Percentiles rank a stretch among this genome's conserved stretches.
Evolutionary conservation across 2,113 vertebrate genomes (phyloP).

Genomic region (Cottus gobio): DNA sequence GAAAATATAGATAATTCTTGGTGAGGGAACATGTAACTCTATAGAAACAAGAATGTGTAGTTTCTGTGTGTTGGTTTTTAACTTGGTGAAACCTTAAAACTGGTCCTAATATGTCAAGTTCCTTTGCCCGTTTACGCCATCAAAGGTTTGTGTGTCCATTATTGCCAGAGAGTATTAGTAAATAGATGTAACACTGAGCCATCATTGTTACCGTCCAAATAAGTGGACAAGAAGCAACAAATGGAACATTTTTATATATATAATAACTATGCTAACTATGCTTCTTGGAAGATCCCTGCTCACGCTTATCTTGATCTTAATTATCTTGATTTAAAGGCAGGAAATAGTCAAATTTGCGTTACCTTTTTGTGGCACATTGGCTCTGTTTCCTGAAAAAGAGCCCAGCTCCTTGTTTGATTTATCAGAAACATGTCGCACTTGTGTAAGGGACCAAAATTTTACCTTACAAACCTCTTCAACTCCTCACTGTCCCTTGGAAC

Average conservation of each 20-base stretch:
- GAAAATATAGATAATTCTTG: background rate
- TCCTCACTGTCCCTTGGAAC: too few relatives aligned
- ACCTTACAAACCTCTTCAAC: too few relatives aligned
- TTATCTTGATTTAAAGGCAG: background rate
- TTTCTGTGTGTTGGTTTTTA: background rate
- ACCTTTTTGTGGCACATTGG: background rate
- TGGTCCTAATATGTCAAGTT: background rate
- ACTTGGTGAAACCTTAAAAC: background rate
- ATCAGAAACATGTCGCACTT: background rate
- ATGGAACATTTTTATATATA: background rate
- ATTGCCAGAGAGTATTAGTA: background rate
- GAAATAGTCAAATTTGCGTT: background rate
- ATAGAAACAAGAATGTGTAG: background rate
- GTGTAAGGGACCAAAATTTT: conserved; percentile 2
- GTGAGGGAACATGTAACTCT: background rate
- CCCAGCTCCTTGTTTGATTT: background rate
- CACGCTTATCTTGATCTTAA: background rate
- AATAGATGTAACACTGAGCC: background rate
- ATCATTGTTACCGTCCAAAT: background rate
- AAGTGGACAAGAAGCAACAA: background rate
- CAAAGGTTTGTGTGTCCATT: background rate
- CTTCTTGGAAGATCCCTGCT: background rate
- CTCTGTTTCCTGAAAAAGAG: background rate
- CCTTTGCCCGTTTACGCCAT: background rate
- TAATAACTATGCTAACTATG: background rate